phyloP scores from a whole-genome alignment of 1,140 invertebrate genomes.

The Drosophila nasuta region DNA sequence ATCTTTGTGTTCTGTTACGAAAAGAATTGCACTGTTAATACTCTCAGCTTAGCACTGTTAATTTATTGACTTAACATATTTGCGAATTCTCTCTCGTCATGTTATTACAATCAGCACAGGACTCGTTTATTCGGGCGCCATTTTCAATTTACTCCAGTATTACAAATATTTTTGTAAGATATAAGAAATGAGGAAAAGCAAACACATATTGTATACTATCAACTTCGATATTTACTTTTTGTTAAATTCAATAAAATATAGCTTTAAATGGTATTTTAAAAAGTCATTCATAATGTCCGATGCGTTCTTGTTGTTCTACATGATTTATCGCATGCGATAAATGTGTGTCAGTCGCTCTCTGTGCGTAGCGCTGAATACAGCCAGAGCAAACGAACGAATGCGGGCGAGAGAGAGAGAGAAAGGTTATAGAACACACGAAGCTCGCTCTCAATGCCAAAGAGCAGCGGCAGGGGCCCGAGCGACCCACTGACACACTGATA shows the following conservation, averaged over 20 bases:
- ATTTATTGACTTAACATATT: constrained; percentile 3
- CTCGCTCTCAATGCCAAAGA: constrained; percentile 38
- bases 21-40: constrained; percentile 4
- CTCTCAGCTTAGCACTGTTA: constrained; percentile 24
- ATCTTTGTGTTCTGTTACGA: constrained; percentile 17
- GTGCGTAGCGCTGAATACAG: constrained; percentile 42
- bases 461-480: constrained; percentile 31
- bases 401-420: constrained; percentile 1
- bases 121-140: constrained; percentile 26
- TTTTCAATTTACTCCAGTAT: constrained; percentile 3
- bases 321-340: constrained; percentile 45
- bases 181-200: not conserved
- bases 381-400: constrained; percentile 5
- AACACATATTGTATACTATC: too few relatives aligned
- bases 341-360: constrained; percentile 11
- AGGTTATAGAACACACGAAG: constrained; percentile 23
- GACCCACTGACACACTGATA: constrained; percentile 81
- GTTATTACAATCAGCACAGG: constrained; percentile 1
- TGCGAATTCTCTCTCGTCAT: constrained; percentile 15
- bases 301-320: too few relatives aligned
- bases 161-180: not conserved
- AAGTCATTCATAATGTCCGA: too few relatives aligned
- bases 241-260: too few relatives aligned
- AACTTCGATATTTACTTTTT: too few relatives aligned
- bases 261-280: too few relatives aligned